These are phyloP conservation scores for Eurytemora carolleeae DNA, from an alignment of 1,140 invertebrate genomes.

Conservation along the genomic window DNA sequence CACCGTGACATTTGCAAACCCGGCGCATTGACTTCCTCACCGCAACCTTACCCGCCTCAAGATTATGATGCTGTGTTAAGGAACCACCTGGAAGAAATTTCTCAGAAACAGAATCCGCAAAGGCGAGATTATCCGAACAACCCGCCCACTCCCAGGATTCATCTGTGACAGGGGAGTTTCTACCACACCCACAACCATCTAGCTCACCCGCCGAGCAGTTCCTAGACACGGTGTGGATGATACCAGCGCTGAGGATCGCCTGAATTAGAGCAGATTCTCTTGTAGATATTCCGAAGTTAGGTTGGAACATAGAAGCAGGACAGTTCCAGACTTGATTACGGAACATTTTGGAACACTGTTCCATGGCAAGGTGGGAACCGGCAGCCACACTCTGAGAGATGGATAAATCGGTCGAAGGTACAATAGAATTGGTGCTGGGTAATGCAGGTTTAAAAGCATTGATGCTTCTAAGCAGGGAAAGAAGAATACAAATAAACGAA, in stretches of 20 bases:
- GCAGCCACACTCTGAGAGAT: too few relatives aligned
- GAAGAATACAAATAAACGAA: too few relatives aligned
- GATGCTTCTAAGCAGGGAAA: too few relatives aligned
- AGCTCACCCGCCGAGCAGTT: constrained; percentile 86
- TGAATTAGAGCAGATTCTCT: constrained; percentile 90
- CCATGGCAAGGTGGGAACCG: constrained; percentile 64
- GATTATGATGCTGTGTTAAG: constrained; percentile 72
- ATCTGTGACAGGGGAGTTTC: constrained; percentile 34
- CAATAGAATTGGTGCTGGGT: too few relatives aligned
- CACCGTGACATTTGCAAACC: constrained; percentile 42
- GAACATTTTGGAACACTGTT: constrained; percentile 93
- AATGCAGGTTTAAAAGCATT: too few relatives aligned
- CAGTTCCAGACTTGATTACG: constrained; percentile 88
- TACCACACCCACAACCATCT: constrained; percentile 85
- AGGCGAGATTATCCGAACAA: constrained; percentile 86
- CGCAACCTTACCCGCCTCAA: constrained; percentile 71
- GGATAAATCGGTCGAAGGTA: too few relatives aligned
- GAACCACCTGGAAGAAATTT: constrained; percentile 46
- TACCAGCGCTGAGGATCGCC: constrained; percentile 81
- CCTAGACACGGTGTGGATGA: constrained; percentile 74
- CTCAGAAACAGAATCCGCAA: constrained; percentile 65
- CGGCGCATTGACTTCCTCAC: constrained; percentile 32
- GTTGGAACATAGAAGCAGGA: constrained; percentile 54
- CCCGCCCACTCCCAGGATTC: constrained; percentile 86
- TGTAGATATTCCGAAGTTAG: constrained; percentile 31